A percentile compares a stretch with the other conserved stretches of the same genome.
Conservation (phyloP, 2,113 vertebrate species). For the Eulemur rufifrons region DNA sequence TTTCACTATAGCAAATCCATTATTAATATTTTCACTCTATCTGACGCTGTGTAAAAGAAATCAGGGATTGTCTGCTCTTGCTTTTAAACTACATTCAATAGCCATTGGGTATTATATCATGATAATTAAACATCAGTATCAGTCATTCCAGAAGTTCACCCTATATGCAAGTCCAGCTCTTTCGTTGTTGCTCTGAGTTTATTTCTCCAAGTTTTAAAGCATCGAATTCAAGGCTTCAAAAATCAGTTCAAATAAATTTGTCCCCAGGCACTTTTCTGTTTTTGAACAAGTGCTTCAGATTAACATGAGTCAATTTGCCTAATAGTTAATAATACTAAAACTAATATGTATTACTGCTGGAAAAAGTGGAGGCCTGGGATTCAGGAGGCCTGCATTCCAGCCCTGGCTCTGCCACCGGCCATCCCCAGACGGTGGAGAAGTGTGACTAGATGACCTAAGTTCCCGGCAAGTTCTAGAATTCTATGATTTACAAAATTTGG, state of each 20-base stretch:
- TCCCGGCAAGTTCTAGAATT: background rate
- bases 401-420: background rate
- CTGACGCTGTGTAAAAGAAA: constrained; percentile 11
- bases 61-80: background rate
- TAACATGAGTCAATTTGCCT: background rate
- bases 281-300: background rate
- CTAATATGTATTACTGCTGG: background rate
- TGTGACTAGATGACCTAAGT: background rate
- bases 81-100: constrained; percentile 31
- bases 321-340: background rate
- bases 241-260: background rate
- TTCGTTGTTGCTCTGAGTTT: background rate
- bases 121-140: background rate
- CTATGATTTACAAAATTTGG: background rate
- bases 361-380: background rate
- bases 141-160: background rate
- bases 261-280: background rate
- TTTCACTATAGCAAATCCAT: background rate
- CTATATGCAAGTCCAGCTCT: background rate
- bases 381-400: background rate
- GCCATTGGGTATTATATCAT: background rate
- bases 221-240: background rate
- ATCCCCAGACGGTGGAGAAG: background rate
- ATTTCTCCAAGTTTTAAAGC: constrained; percentile 21
- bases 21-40: background rate